Percentiles rank a stretch among this genome's conserved stretches.
These are phyloP conservation scores for Porites divaricata DNA, from an alignment of 92 coral and sea anemone species.

Conservation along the genomic window DNA sequence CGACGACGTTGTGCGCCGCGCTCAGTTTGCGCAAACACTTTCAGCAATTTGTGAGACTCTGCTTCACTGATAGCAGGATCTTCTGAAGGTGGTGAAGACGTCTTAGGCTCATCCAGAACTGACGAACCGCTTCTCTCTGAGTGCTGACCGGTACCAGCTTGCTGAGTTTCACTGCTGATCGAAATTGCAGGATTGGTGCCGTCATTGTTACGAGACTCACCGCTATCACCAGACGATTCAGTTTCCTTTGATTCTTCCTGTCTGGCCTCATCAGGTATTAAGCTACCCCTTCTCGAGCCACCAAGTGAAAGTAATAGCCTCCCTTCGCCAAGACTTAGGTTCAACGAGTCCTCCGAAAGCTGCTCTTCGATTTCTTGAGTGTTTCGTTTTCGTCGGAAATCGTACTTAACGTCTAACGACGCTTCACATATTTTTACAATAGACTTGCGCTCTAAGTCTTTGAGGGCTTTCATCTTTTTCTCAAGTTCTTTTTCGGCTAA, in stretches of 20 bases:
- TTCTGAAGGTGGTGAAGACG: constrained; percentile 13
- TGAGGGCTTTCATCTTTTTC: constrained; percentile 69
- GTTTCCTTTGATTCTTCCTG: constrained; percentile 13
- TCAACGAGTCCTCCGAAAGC: neutral
- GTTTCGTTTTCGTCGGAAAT: constrained; percentile 46
- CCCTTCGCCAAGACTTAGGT: neutral
- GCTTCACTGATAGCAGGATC: constrained; percentile 5
- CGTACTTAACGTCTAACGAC: constrained; percentile 73
- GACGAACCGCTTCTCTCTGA: constrained; percentile 19
- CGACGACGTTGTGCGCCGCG: constrained; percentile 37
- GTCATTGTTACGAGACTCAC: neutral
- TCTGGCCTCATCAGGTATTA: neutral
- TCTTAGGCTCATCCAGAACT: neutral
- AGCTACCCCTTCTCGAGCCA: constrained; percentile 26
- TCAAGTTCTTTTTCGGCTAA: constrained; percentile 82
- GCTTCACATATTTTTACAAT: constrained; percentile 67
- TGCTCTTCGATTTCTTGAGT: constrained; percentile 29
- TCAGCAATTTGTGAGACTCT: constrained; percentile 35
- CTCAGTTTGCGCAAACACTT: constrained; percentile 34
- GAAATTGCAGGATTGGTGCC: constrained; percentile 17
- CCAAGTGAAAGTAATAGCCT: constrained; percentile 2
- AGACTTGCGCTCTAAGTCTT: constrained; percentile 71
- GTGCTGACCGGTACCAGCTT: neutral
- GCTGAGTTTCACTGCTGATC: constrained; percentile 15
- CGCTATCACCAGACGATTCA: neutral